A percentile compares a stretch with the other conserved stretches of the same genome.
Conservation (phyloP, 2,113 vertebrate genomes). For the Patagioenas fasciata region DNA sequence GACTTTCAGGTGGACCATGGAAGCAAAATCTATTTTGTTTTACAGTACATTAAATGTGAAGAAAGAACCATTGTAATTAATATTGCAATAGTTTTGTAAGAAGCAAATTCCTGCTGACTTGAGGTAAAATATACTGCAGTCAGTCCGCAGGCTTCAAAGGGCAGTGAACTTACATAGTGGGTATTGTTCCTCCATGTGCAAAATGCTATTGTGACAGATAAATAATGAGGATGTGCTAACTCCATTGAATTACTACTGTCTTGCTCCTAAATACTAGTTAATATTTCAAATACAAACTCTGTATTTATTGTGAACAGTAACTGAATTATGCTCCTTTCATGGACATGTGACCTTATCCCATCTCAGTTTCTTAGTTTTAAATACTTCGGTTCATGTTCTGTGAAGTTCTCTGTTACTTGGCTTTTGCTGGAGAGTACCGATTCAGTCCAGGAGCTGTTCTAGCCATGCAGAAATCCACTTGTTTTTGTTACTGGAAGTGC, state of each 20-base stretch:
- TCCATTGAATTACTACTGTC: not conserved
- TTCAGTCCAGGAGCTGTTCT: not conserved
- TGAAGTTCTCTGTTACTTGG: not conserved
- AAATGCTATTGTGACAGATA: not conserved
- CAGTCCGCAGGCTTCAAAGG: not conserved
- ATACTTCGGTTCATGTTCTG: not conserved
- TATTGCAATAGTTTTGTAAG: not conserved
- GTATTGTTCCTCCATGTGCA: not conserved
- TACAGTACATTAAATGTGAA: not conserved
- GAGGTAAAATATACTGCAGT: not conserved
- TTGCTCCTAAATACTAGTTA: not conserved
- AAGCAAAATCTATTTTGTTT: not conserved
- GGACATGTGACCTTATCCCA: too few species aligned
- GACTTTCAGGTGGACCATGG: rapidly evolving
- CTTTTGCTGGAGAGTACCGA: not conserved
- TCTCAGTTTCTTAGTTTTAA: not conserved
- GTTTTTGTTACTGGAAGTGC: not conserved
- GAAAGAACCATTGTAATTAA: not conserved
- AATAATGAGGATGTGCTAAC: not conserved
- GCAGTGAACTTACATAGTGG: not conserved
- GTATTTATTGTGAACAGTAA: not conserved
- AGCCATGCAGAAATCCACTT: not conserved
- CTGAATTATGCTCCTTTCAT: not conserved
- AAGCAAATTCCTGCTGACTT: not conserved
- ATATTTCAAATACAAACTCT: not conserved